A percentile compares a stretch with the other conserved stretches of the same genome.
These are phyloP conservation scores for Plemyria rubiginata DNA, from an alignment of 2,888 invertebrate genomes.

Conservation along the genomic window DNA sequence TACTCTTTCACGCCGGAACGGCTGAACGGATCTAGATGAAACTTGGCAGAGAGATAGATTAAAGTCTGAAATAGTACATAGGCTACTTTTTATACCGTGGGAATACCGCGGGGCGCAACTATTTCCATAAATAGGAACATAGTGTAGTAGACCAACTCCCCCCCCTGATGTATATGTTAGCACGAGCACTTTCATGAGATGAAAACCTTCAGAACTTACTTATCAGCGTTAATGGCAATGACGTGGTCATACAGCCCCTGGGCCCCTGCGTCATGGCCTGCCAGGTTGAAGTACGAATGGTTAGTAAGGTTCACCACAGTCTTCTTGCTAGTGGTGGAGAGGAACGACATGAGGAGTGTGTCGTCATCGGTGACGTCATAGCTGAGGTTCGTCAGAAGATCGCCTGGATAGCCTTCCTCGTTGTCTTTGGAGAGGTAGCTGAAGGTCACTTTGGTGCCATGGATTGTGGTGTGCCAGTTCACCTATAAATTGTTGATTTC, in stretches of 20 bases:
- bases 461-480: slow-evolving; percentile 87
- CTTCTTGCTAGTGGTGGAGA: slow-evolving; percentile 89
- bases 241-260: slow-evolving; percentile 88
- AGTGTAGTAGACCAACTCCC: too few relatives aligned
- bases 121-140: too few relatives aligned
- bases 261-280: slow-evolving; percentile 90
- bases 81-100: too few relatives aligned
- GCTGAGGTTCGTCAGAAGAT: slow-evolving; percentile 87
- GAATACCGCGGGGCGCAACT: too few relatives aligned
- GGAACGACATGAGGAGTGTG: slow-evolving; percentile 88
- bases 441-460: slow-evolving; percentile 87
- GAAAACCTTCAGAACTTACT: slow-evolving; percentile 67
- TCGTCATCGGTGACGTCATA: slow-evolving; percentile 90
- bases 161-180: too few relatives aligned
- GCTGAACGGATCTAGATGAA: too few relatives aligned
- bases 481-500: slow-evolving; percentile 55
- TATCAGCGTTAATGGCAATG: slow-evolving; percentile 89
- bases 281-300: slow-evolving; percentile 97
- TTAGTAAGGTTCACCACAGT: slow-evolving; percentile 96
- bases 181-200: too few relatives aligned
- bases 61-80: too few relatives aligned
- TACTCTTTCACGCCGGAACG: too few relatives aligned
- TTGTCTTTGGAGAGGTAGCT: slow-evolving; percentile 90
- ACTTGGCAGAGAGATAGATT: too few relatives aligned
- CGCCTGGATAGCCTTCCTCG: slow-evolving; percentile 96